Conservation (phyloP, 30 jellyfish, hydroid and myxozoan species). For the Chrysaora quinquecirrha region DNA sequence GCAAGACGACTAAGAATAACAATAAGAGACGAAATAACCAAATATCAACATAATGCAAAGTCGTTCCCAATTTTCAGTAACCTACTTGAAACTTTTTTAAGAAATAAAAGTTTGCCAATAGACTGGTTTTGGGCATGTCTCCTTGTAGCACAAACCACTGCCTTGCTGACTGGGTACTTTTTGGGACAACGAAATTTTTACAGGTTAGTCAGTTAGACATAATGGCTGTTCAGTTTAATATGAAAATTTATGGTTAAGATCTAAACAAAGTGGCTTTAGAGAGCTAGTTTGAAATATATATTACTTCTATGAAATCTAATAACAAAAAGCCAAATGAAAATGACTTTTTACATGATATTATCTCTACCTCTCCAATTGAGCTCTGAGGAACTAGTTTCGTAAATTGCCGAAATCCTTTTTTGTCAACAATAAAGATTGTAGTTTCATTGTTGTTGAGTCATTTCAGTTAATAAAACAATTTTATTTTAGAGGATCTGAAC, state of each 20-base stretch:
- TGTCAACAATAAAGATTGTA: too few species aligned
- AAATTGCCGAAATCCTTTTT: too few species aligned
- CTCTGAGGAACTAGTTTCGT: too few species aligned
- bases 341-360: too few species aligned
- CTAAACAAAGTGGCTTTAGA: too few species aligned
- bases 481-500: slow-evolving; percentile 44
- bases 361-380: too few species aligned
- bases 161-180: slow-evolving; percentile 35
- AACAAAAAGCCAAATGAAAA: too few species aligned
- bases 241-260: neutral
- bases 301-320: too few species aligned
- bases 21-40: slow-evolving; percentile 35
- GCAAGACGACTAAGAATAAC: slow-evolving; percentile 23
- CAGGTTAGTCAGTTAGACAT: neutral
- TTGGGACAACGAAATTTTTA: slow-evolving; percentile 21
- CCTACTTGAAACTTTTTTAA: slow-evolving; percentile 18
- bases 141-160: slow-evolving; percentile 25
- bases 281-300: too few species aligned
- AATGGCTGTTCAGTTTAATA: too few species aligned
- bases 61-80: slow-evolving; percentile 5
- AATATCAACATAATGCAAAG: slow-evolving; percentile 2
- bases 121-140: slow-evolving; percentile 70
- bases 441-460: too few species aligned
- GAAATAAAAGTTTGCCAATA: slow-evolving; percentile 35
- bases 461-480: too few species aligned